phyloP scores from a whole-genome alignment of 2,888 invertebrate genomes.

The Synanthedon tipuliformis region DNA sequence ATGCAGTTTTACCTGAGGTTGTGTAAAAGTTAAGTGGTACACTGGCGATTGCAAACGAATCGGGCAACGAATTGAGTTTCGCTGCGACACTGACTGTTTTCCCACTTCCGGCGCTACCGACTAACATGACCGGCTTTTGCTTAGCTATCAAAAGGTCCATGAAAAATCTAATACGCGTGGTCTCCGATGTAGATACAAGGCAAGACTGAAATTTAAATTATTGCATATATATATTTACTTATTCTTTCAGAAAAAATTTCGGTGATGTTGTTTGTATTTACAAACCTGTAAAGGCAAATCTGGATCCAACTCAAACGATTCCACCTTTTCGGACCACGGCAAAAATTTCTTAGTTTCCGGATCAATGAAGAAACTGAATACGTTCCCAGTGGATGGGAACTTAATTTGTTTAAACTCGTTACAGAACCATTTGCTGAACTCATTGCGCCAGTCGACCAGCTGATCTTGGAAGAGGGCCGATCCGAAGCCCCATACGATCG shows the following conservation, averaged over 20 bases:
- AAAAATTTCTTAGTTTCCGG: conserved; percentile 84
- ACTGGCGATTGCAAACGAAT: conserved; percentile 85
- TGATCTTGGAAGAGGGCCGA: conserved; percentile 92
- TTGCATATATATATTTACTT: background rate
- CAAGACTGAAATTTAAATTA: conserved; percentile 69
- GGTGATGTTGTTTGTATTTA: background rate
- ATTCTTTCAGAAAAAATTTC: too few species aligned
- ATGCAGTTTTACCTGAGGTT: conserved; percentile 73
- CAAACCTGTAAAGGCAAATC: conserved; percentile 87
- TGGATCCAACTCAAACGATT: conserved; percentile 83
- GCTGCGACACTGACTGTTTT: conserved; percentile 93
- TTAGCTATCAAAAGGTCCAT: conserved; percentile 84
- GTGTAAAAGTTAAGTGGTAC: conserved; percentile 97
- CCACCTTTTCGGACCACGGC: conserved; percentile 88
- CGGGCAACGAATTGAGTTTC: conserved; percentile 79
- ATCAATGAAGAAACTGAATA: conserved; percentile 93
- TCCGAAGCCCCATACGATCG: conserved; percentile 93
- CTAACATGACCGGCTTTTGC: conserved; percentile 89
- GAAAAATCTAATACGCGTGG: conserved; percentile 87
- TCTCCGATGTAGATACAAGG: conserved; percentile 90
- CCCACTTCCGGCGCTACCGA: conserved; percentile 90
- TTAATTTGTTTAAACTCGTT: conserved; percentile 92
- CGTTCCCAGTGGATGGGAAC: conserved; percentile 84
- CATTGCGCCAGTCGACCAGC: conserved; percentile 90
- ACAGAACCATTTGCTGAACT: conserved; percentile 95